Percentiles rank a stretch among this genome's conserved stretches.
These are phyloP conservation scores for Wiebesia pumilae DNA, from an alignment of 1,140 invertebrate species.

Conservation along the genomic window DNA sequence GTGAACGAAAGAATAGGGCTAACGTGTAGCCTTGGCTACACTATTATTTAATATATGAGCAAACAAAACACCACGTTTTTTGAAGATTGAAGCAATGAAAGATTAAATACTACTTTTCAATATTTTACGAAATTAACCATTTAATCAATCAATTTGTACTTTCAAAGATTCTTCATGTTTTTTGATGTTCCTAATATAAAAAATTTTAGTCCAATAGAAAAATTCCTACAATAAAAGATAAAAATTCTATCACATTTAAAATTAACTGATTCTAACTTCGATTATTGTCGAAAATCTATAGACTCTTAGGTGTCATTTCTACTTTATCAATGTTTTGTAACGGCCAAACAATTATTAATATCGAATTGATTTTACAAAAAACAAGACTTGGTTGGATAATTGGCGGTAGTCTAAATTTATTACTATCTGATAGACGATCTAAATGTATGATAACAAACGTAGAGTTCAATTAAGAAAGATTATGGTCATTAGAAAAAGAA, in stretches of 20 bases:
- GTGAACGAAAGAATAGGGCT: too few relatives aligned
- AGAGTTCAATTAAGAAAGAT: neutral
- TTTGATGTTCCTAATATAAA: slow-evolving; percentile 53
- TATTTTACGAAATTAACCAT: neutral
- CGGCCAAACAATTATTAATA: slow-evolving; percentile 37
- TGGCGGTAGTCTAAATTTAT: neutral
- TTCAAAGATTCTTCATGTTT: neutral
- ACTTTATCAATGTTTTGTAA: slow-evolving; percentile 54
- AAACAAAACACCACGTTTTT: too few relatives aligned
- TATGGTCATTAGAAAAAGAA: slow-evolving; percentile 8
- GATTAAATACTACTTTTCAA: too few relatives aligned
- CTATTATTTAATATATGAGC: neutral
- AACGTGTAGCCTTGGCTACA: too few relatives aligned
- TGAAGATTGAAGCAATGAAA: too few relatives aligned
- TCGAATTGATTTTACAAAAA: slow-evolving; percentile 55
- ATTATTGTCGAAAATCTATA: slow-evolving; percentile 52
- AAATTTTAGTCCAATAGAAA: slow-evolving; percentile 45
- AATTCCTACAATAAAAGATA: slow-evolving; percentile 48
- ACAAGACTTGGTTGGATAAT: slow-evolving; percentile 37
- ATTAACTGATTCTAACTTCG: slow-evolving; percentile 55
- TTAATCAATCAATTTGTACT: neutral
- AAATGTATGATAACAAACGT: neutral
- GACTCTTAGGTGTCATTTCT: slow-evolving; percentile 52
- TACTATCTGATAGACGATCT: neutral
- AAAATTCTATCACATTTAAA: slow-evolving; percentile 50